Evolutionary conservation across 2,888 invertebrate species (phyloP).

Genomic region (Erebia ligea): DNA sequence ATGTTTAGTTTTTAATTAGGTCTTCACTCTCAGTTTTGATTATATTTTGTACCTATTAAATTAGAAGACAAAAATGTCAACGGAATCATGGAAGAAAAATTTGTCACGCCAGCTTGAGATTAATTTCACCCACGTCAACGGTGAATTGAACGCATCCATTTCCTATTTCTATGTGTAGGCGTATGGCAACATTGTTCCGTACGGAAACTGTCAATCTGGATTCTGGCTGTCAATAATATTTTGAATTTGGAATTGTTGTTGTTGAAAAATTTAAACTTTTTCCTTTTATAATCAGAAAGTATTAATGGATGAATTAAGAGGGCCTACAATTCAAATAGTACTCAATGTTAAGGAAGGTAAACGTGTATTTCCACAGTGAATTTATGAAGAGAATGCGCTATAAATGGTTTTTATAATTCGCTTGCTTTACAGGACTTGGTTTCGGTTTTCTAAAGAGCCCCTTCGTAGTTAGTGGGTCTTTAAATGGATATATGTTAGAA

Average conservation of each 20-base stretch:
- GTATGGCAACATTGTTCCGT: conserved; percentile 6
- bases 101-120: no score
- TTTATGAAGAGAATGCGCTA: background rate
- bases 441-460: conserved; percentile 82
- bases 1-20: no score
- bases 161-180: no score
- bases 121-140: background rate
- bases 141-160: background rate
- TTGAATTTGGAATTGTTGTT: conserved; percentile 44
- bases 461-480: conserved; percentile 83
- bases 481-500: conserved; percentile 87
- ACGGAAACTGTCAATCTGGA: background rate
- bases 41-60: no score
- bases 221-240: conserved; percentile 25
- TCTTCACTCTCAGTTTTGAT: no score
- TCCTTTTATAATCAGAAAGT: conserved; percentile 46
- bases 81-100: no score
- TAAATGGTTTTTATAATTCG: background rate
- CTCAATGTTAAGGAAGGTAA: conserved; percentile 86
- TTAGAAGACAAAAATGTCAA: no score
- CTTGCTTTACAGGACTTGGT: conserved; percentile 73
- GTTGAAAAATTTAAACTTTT: conserved; percentile 52
- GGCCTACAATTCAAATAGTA: conserved; percentile 86
- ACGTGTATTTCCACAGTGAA: conserved; percentile 12
- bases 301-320: conserved; percentile 85